These are phyloP conservation scores for Agrilus cyanescens DNA, from an alignment of 2,888 invertebrate species.

Conservation along the genomic window DNA sequence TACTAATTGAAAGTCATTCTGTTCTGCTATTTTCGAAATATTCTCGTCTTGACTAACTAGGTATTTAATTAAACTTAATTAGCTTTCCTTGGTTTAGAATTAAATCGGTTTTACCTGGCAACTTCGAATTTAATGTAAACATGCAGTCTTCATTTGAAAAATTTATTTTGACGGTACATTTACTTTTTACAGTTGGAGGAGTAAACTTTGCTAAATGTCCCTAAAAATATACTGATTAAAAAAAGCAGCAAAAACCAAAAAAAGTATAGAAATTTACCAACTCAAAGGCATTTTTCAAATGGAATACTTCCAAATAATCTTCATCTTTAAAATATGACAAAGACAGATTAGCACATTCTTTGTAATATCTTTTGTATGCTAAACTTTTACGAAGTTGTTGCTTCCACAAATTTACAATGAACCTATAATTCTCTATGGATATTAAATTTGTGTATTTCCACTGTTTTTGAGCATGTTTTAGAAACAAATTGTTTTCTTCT, in stretches of 20 bases:
- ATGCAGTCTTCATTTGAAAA: constrained; percentile 7
- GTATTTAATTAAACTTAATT: constrained; percentile 13
- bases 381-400: constrained; percentile 15
- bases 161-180: constrained; percentile 6
- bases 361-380: constrained; percentile 21
- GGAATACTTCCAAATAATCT: constrained; percentile 18
- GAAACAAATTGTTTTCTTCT: constrained; percentile 17
- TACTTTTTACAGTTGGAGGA: constrained; percentile 10
- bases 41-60: constrained; percentile 27
- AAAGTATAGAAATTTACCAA: constrained; percentile 16
- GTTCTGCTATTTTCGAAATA: constrained; percentile 19
- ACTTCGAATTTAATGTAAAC: constrained; percentile 13
- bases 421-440: constrained; percentile 9
- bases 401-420: constrained; percentile 13
- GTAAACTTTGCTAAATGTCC: constrained; percentile 14
- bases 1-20: constrained; percentile 23
- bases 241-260: not conserved
- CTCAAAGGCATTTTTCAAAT: constrained; percentile 18
- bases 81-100: not conserved
- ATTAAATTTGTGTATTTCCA: constrained; percentile 13
- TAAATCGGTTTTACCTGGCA: constrained; percentile 13
- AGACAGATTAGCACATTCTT: constrained; percentile 14
- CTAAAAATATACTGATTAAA: constrained; percentile 9
- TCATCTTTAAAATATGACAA: constrained; percentile 19
- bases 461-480: constrained; percentile 11